Percentiles rank a stretch among this genome's conserved stretches.
Evolutionary conservation across 2,113 vertebrate species (phyloP).

Genomic region (Peromyscus maniculatus): DNA sequence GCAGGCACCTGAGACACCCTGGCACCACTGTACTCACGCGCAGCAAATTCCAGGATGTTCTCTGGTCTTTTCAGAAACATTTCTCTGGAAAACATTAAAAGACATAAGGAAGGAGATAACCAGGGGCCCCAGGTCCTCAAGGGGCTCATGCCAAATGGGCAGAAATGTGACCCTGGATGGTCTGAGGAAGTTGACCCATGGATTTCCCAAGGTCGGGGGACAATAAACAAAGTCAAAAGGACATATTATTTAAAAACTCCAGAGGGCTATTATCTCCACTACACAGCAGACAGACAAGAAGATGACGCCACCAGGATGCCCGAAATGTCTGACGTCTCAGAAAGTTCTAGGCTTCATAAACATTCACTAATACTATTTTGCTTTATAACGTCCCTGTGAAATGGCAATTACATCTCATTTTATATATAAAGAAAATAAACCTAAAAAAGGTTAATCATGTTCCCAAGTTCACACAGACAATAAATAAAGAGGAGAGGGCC

Average conservation of each 20-base stretch:
- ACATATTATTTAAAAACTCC: neutral
- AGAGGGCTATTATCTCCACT: neutral
- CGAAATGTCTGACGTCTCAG: neutral
- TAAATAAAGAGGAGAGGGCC: neutral
- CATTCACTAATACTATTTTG: neutral
- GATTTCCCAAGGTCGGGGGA: accelerated
- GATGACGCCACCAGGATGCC: neutral
- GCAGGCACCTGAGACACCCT: neutral
- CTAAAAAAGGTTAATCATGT: constrained; percentile 28
- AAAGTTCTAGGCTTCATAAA: neutral
- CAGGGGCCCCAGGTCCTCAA: neutral
- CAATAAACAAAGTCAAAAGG: neutral
- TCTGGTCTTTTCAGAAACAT: constrained; percentile 83
- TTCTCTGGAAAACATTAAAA: constrained; percentile 78
- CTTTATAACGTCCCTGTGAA: neutral
- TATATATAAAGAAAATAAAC: neutral
- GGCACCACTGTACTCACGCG: constrained; percentile 70
- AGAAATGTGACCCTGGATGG: neutral
- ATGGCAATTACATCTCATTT: neutral
- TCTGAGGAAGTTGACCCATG: neutral
- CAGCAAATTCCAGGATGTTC: constrained; percentile 83
- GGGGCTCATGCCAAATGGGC: neutral
- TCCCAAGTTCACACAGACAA: neutral
- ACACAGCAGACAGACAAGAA: neutral
- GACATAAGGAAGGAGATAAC: neutral